A percentile compares a stretch with the other conserved stretches of the same genome.
These are phyloP conservation scores for Mizuhopecten yessoensis DNA, from an alignment of 1,140 invertebrate genomes.

Conservation along the genomic window DNA sequence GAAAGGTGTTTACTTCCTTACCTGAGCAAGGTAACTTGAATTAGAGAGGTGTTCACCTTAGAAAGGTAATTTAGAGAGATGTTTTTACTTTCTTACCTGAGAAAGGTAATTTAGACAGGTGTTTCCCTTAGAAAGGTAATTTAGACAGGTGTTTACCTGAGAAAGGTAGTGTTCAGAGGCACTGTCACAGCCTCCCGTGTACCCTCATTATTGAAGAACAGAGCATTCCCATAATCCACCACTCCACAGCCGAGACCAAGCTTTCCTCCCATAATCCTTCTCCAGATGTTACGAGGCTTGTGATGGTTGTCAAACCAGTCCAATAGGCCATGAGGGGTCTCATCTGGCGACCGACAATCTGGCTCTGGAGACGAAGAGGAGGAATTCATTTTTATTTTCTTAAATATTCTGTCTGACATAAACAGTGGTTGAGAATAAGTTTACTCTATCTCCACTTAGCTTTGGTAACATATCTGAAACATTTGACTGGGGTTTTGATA, in stretches of 20 bases:
- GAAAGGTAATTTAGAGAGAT: too few species aligned
- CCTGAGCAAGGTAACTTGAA: too few species aligned
- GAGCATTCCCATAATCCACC: conserved; percentile 78
- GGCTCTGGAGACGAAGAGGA: conserved; percentile 59
- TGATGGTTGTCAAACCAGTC: conserved; percentile 81
- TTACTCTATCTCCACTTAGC: too few species aligned
- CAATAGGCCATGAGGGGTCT: conserved; percentile 73
- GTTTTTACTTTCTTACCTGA: background rate
- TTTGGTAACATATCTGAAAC: too few species aligned
- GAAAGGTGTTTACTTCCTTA: too few species aligned
- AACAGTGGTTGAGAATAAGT: too few species aligned
- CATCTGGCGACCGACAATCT: conserved; percentile 66
- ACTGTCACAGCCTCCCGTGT: conserved; percentile 79
- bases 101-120: background rate
- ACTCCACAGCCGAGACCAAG: conserved; percentile 79
- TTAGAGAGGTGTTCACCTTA: too few species aligned
- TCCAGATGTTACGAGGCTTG: conserved; percentile 78
- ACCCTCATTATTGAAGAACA: conserved; percentile 80
- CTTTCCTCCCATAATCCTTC: conserved; percentile 75
- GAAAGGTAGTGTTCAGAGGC: conserved; percentile 76
- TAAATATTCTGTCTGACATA: conserved; percentile 70
- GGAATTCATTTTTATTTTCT: conserved; percentile 63
- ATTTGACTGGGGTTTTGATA: too few species aligned
- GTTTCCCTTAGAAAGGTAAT: background rate
- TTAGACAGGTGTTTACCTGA: conserved; percentile 69